Conservation (phyloP, 2,113 vertebrate genomes). For the Phodopus roborovskii region DNA sequence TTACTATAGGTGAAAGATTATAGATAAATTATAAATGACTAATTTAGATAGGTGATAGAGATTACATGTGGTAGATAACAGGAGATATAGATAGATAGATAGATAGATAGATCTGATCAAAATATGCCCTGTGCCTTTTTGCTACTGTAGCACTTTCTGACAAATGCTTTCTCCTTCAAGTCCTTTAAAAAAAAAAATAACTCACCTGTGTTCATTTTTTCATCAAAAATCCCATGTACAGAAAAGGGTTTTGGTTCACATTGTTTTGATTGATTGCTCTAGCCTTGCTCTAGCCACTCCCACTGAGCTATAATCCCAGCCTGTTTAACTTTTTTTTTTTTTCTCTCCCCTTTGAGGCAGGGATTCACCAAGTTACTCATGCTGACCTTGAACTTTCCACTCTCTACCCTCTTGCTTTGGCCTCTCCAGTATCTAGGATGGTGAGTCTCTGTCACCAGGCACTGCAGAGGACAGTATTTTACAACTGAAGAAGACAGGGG, state of each 20-base stretch:
- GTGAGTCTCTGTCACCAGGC: background rate
- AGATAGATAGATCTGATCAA: background rate
- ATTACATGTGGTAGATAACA: background rate
- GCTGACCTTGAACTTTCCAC: background rate
- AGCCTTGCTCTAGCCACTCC: background rate
- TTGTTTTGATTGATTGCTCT: background rate
- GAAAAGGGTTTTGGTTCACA: background rate
- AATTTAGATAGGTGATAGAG: background rate
- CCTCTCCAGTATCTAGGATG: background rate
- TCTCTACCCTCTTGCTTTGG: background rate
- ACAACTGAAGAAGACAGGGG: background rate
- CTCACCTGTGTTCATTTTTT: too few species aligned
- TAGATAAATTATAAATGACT: background rate
- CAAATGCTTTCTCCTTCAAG: background rate
- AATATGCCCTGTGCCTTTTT: background rate
- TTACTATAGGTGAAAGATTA: background rate
- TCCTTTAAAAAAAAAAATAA: conserved; percentile 6
- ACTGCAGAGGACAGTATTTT: background rate
- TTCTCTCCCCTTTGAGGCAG: too few species aligned
- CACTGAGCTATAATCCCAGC: background rate
- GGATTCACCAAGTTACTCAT: background rate
- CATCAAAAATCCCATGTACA: background rate
- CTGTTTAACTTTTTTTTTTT: too few species aligned
- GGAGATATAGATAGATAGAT: background rate
- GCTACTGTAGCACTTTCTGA: background rate